Percentiles rank a stretch among this genome's conserved stretches.
These are phyloP conservation scores for Pantherophis vulpinus DNA, from an alignment of 2,797 vertebrate genomes.

Conservation along the genomic window DNA sequence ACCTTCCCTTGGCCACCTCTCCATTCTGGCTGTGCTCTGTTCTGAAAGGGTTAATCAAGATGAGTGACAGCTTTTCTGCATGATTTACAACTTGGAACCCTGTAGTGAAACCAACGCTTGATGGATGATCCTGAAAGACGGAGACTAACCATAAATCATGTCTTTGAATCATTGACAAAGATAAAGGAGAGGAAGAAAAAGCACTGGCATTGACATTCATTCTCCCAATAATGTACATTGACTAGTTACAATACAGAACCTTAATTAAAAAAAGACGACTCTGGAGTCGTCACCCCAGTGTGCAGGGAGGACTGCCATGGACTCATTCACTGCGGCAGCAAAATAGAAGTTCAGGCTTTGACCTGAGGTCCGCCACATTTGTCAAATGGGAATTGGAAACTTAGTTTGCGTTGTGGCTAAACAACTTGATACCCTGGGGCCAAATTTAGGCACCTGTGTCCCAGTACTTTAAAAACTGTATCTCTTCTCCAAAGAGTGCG, in stretches of 20 bases:
- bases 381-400: slow-evolving; percentile 3
- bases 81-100: slow-evolving; percentile 99
- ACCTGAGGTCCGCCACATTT: neutral
- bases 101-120: slow-evolving; percentile 94
- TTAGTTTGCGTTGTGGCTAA: no score
- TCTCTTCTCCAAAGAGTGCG: neutral
- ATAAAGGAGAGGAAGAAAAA: slow-evolving; percentile 99
- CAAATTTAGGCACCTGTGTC: neutral
- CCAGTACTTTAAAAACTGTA: neutral
- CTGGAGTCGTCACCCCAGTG: slow-evolving; percentile 63
- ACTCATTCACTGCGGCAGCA: slow-evolving; percentile 55
- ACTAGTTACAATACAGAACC: slow-evolving; percentile 99
- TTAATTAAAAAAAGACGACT: slow-evolving; percentile 95
- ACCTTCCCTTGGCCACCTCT: neutral
- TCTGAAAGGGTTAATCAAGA: slow-evolving; percentile 94
- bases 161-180: slow-evolving; percentile 99
- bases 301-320: slow-evolving; percentile 38
- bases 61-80: slow-evolving; percentile 99
- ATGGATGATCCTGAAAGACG: slow-evolving; percentile 99
- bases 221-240: slow-evolving; percentile 99
- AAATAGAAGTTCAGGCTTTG: slow-evolving; percentile 54
- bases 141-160: slow-evolving; percentile 99
- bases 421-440: neutral
- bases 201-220: slow-evolving; percentile 99
- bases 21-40: slow-evolving; percentile 57